Evolutionary conservation across 2,888 invertebrate genomes (phyloP).

Genomic region (Andrena praecox): DNA sequence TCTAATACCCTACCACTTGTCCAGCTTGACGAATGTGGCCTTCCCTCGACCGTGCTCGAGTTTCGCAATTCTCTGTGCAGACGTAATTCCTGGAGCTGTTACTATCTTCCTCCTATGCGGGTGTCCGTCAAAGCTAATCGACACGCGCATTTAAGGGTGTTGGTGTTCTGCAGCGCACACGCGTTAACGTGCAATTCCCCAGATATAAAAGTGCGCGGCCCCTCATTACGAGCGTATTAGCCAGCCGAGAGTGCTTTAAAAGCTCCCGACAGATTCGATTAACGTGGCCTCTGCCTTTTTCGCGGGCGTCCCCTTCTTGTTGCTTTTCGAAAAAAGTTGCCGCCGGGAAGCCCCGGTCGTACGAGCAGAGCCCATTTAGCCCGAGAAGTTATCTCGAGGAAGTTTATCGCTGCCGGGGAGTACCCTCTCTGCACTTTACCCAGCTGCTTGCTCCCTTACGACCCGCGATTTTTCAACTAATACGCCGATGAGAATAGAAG

Average conservation of each 20-base stretch:
- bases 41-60: neutral
- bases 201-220: neutral
- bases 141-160: no score
- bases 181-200: neutral
- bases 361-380: constrained; percentile 65
- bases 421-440: constrained; percentile 61
- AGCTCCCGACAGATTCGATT: constrained; percentile 71
- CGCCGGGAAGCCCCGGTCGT: constrained; percentile 49
- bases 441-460: constrained; percentile 40
- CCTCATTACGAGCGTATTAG: constrained; percentile 43
- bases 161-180: neutral
- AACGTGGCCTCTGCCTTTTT: constrained; percentile 50
- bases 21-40: neutral
- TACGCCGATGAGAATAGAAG: constrained; percentile 42
- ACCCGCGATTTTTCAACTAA: constrained; percentile 60
- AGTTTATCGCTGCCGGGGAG: constrained; percentile 68
- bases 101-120: no score
- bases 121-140: no score
- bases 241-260: constrained; percentile 59
- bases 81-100: no score
- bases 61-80: neutral
- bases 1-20: constrained; percentile 24
- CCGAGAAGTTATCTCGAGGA: constrained; percentile 70
- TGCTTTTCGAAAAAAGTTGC: constrained; percentile 59
- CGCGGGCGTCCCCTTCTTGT: constrained; percentile 18